These are phyloP conservation scores for Dermochelys coriacea DNA, from an alignment of 2,797 vertebrate species.

Conservation along the genomic window DNA sequence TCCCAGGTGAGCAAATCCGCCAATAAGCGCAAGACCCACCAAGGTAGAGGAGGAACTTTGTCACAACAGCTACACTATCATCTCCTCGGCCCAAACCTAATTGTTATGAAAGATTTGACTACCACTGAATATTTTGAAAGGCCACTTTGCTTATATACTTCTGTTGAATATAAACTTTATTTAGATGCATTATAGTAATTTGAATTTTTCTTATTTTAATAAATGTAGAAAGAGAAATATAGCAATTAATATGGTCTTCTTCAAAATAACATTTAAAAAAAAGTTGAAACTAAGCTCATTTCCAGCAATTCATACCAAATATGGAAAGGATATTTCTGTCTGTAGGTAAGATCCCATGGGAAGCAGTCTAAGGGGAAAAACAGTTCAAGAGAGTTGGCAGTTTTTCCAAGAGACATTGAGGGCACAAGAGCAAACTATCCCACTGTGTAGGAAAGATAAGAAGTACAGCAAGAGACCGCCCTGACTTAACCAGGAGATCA, in stretches of 20 bases:
- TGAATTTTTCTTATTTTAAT: not conserved
- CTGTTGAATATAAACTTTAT: constrained; percentile 2
- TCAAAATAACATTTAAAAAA: not conserved
- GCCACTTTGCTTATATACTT: not conserved
- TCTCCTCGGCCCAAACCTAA: not conserved
- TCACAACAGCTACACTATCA: not conserved
- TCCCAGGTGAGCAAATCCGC: no score
- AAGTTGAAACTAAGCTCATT: constrained; percentile 1
- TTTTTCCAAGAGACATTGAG: no score
- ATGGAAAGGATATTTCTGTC: not conserved
- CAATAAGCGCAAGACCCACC: no score
- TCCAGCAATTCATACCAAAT: not conserved
- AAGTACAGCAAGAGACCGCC: no score
- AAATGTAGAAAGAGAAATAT: not conserved
- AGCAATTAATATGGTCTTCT: not conserved
- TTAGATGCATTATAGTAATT: not conserved
- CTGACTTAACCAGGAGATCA: no score
- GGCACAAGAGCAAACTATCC: no score
- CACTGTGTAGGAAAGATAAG: no score
- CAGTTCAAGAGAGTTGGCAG: no score
- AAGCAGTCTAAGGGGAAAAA: no score
- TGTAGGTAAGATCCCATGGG: no score
- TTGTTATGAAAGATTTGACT: not conserved
- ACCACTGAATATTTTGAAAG: not conserved
- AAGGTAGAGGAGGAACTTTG: no score